Base-by-base conservation (phyloP, 2,797 vertebrate species). In the Lophius americanus region DNA sequence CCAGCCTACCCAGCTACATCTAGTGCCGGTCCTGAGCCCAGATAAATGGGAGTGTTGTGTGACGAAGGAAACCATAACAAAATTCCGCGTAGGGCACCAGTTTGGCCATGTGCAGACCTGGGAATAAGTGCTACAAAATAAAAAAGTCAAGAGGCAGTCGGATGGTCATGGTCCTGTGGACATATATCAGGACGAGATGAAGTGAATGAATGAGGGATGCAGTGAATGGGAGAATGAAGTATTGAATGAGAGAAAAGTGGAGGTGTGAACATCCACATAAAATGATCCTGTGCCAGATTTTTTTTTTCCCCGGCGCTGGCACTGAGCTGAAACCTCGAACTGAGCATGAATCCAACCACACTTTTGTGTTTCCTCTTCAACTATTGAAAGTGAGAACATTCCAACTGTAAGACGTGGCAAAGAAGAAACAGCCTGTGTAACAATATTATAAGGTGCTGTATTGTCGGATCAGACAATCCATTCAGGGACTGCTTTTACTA, bases 191-290 rank as follows among this genome's bases (percentile, higher is more conserved):
- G 23, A 23, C 1, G 23, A 23, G 23, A 23, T 23, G 23, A 23
- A 23, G 23, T 1, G 23, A 23, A 23, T 23, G 23, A 23, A 23
- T 23, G 23, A 23, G 23, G 23, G 23, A 23, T 23, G 23, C 46
- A 42, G 39, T 39, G 65, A 38, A 49, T 14, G 33, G 57, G 59
- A 48, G 38, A 55, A 47, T 70, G 38, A 55, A 35, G 64, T 32
- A 65, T 56, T 70, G 63, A 78, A 68, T 78, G 78, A 67, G 58
- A 74, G 39, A 59, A 61, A 73, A 83, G 57, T 81, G 85, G 87
- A 88, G 84, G 86, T 85, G 89, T 79, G 68, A 66, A 82, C 82
- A 81, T 83, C 85, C 79, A 85, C 66, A 11, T 81, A 55, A 62
- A 86, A 73, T 67, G 64, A 9, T 63, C 68, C 64, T 43, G 72